Percentiles rank a stretch among this genome's conserved stretches.
Evolutionary conservation across 2,888 invertebrate genomes (phyloP).

Genomic region (Sarcophaga rosellei): DNA sequence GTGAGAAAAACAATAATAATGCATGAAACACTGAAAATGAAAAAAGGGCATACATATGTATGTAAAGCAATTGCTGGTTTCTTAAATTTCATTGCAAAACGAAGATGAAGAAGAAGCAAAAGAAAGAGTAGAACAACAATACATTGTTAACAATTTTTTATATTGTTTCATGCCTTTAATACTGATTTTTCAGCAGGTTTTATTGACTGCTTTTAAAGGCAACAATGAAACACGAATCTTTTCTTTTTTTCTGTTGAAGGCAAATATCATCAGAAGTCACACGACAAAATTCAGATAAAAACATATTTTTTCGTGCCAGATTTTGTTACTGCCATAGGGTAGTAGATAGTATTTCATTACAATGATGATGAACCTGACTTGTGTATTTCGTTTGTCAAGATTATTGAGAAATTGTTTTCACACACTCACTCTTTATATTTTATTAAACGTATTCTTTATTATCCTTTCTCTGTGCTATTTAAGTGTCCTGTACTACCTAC

Average conservation of each 20-base stretch:
- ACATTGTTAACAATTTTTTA: conserved; percentile 38
- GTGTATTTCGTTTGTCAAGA: conserved; percentile 29
- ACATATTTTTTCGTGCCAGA: not conserved
- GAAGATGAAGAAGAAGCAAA: not conserved
- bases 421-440: not conserved
- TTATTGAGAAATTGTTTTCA: conserved; percentile 3
- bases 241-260: too few species aligned
- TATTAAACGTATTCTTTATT: conserved; percentile 30
- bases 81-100: conserved; percentile 42
- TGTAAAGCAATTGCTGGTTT: conserved; percentile 53
- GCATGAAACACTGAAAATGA: too few species aligned
- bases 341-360: conserved; percentile 5
- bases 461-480: not conserved
- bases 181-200: too few species aligned
- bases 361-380: conserved; percentile 30
- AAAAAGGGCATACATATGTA: not conserved
- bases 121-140: not conserved
- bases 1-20: too few species aligned
- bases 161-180: conserved; percentile 25
- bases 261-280: too few species aligned
- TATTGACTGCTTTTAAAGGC: too few species aligned
- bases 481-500: not conserved
- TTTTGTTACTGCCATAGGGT: too few species aligned
- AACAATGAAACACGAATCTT: too few species aligned
- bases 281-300: too few species aligned